Evolutionary conservation across 1,140 invertebrate genomes (phyloP).

Genomic region (Heliothis subflexa): DNA sequence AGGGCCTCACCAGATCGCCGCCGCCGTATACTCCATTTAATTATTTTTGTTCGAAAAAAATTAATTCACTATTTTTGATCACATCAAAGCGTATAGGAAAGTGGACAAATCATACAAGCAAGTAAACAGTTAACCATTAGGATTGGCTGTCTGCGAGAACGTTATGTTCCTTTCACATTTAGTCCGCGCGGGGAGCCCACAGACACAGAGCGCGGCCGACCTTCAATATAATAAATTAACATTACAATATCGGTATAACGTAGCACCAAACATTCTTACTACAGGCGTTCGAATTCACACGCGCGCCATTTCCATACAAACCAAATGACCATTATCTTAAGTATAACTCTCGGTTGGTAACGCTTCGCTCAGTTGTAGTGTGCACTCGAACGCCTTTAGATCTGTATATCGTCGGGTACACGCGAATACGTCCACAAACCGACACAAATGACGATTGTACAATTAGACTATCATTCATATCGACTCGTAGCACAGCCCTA

Average conservation of each 20-base stretch:
- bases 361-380: conserved; percentile 6
- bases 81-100: no score
- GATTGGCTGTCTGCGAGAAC: not conserved
- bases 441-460: not conserved
- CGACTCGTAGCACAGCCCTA: conserved; percentile 3
- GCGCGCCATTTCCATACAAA: no score
- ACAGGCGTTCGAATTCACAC: conserved; percentile 27
- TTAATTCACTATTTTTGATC: no score
- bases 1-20: no score
- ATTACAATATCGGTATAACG: conserved; percentile 47
- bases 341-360: conserved; percentile 2
- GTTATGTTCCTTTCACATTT: no score
- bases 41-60: no score
- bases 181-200: not conserved
- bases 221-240: conserved; percentile 38
- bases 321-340: not conserved
- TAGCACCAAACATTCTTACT: conserved; percentile 48
- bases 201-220: not conserved
- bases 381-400: conserved; percentile 29
- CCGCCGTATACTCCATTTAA: no score
- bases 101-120: no score
- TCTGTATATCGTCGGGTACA: conserved; percentile 18
- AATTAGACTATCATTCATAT: not conserved
- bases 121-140: no score
- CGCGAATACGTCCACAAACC: not conserved